Evolutionary conservation across 2,113 vertebrate species (phyloP).

Genomic region (Ardeotis arabs): DNA sequence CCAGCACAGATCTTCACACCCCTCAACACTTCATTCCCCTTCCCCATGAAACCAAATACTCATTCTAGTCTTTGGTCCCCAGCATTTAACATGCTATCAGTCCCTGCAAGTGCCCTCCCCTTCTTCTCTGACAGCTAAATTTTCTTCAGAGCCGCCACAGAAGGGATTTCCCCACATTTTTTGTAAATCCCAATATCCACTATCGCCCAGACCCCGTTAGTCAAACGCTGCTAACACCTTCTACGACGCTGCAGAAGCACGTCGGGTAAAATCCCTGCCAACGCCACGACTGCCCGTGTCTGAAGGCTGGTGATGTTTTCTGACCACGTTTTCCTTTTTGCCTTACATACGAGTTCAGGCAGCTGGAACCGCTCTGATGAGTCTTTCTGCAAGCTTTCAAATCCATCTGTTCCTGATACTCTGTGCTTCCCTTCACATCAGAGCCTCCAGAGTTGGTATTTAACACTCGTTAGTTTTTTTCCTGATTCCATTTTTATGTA

Average conservation of each 20-base stretch:
- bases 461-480: not conserved
- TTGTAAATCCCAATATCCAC: not conserved
- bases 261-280: not conserved
- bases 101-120: not conserved
- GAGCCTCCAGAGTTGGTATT: not conserved
- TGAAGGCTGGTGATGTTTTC: not conserved
- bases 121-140: not conserved
- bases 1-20: not conserved
- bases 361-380: not conserved
- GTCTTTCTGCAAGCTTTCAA: not conserved
- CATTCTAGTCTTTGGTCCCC: not conserved
- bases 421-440: not conserved
- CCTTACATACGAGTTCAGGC: not conserved
- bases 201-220: not conserved
- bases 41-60: not conserved
- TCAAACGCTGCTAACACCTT: not conserved
- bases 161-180: not conserved
- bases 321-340: not conserved
- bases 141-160: not conserved
- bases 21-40: not conserved
- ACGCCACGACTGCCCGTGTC: not conserved
- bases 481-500: not conserved
- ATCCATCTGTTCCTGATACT: not conserved
- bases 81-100: not conserved
- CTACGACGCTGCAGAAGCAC: not conserved